phyloP scores from a whole-genome alignment of 2,888 invertebrate genomes.

The Drosophila engyochracea region DNA sequence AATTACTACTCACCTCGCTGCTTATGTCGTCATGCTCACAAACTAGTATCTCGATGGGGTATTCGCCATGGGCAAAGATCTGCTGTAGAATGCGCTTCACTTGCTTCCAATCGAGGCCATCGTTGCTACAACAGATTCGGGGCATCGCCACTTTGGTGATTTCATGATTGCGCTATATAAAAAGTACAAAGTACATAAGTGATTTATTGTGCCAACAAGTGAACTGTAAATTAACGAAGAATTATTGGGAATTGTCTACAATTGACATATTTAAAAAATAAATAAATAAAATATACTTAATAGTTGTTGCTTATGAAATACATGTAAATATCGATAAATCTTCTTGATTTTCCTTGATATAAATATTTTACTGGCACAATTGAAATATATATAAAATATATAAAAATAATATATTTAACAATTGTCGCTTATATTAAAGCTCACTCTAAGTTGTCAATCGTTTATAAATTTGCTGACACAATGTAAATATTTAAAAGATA shows the following conservation, averaged over 20 bases:
- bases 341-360: no score
- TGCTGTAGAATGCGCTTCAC: slow-evolving; percentile 84
- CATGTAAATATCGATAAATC: background rate
- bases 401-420: background rate
- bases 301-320: background rate
- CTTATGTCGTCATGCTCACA: slow-evolving; percentile 73
- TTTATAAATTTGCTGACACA: background rate
- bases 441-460: background rate
- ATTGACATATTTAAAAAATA: background rate
- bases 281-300: background rate
- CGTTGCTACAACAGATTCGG: slow-evolving; percentile 88
- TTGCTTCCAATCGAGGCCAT: slow-evolving; percentile 87
- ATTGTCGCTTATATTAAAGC: background rate
- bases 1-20: slow-evolving; percentile 48
- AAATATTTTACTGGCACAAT: background rate
- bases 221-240: slow-evolving; percentile 14
- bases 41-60: slow-evolving; percentile 76
- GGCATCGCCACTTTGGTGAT: slow-evolving; percentile 88
- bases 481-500: background rate
- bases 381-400: background rate
- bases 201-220: slow-evolving; percentile 21
- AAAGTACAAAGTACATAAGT: background rate
- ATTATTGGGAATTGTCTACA: background rate
- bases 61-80: slow-evolving; percentile 75
- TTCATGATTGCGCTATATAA: slow-evolving; percentile 83